These are phyloP conservation scores for Antrozous pallidus DNA, from an alignment of 2,797 vertebrate species.

Conservation along the genomic window DNA sequence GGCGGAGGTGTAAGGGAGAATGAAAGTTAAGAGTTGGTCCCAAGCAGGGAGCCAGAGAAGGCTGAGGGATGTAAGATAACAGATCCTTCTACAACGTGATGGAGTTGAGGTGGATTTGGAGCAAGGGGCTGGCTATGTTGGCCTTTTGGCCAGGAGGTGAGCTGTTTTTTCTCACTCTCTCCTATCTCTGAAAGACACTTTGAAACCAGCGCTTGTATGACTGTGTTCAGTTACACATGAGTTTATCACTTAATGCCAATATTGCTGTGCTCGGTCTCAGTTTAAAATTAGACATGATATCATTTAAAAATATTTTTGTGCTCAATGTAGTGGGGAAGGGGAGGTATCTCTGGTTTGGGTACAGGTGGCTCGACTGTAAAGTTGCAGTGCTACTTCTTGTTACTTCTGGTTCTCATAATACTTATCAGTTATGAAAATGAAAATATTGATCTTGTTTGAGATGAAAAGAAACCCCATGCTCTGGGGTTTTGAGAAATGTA, in stretches of 20 bases:
- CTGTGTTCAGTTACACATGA: not conserved
- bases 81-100: not conserved
- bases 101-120: not conserved
- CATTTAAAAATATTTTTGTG: not conserved
- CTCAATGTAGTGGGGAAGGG: not conserved
- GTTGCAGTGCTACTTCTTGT: not conserved
- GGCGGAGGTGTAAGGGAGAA: not conserved
- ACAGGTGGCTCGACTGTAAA: not conserved
- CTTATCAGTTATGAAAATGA: not conserved
- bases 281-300: not conserved
- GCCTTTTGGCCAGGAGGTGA: not conserved
- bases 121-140: not conserved
- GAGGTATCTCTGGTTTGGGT: not conserved
- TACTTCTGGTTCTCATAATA: not conserved
- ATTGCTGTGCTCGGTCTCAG: not conserved
- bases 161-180: not conserved
- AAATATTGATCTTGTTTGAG: not conserved
- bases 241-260: not conserved
- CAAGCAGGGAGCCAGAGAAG: not conserved
- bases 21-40: conserved; percentile 40
- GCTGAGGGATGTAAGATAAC: not conserved
- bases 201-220: not conserved
- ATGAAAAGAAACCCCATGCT: not conserved
- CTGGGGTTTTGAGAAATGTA: not conserved
- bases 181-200: not conserved